These are phyloP conservation scores for Eulemur mongoz DNA, from an alignment of 2,797 vertebrate species.

Conservation along the genomic window DNA sequence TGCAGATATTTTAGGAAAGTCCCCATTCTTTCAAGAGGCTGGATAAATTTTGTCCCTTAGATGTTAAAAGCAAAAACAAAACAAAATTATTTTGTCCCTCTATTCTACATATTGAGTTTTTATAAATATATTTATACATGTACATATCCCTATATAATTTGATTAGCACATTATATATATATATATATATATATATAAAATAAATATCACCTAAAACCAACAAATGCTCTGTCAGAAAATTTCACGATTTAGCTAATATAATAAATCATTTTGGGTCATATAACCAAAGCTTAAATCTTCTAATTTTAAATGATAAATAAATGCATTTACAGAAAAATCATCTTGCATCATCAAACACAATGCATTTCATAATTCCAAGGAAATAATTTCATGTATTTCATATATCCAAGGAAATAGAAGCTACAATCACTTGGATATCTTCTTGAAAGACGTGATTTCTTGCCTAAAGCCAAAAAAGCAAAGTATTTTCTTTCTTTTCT, in stretches of 20 bases:
- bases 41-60: not conserved
- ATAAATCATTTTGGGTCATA: not conserved
- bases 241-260: not conserved
- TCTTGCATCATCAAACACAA: not conserved
- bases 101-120: not conserved
- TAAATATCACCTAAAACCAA: not conserved
- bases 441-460: not conserved
- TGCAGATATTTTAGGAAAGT: constrained; percentile 1
- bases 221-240: not conserved
- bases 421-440: not conserved
- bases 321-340: not conserved
- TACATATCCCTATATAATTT: not conserved
- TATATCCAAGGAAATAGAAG: not conserved
- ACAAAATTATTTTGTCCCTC: not conserved
- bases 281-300: not conserved
- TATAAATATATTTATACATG: not conserved
- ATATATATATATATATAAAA: not conserved
- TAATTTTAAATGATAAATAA: not conserved
- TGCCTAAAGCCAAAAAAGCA: not conserved
- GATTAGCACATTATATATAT: not conserved
- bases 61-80: not conserved
- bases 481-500: not conserved
- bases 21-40: not conserved
- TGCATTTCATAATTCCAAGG: not conserved
- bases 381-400: too few relatives aligned